Evolutionary conservation across 1,140 invertebrate genomes (phyloP).

Genomic region (Triops longicaudatus): DNA sequence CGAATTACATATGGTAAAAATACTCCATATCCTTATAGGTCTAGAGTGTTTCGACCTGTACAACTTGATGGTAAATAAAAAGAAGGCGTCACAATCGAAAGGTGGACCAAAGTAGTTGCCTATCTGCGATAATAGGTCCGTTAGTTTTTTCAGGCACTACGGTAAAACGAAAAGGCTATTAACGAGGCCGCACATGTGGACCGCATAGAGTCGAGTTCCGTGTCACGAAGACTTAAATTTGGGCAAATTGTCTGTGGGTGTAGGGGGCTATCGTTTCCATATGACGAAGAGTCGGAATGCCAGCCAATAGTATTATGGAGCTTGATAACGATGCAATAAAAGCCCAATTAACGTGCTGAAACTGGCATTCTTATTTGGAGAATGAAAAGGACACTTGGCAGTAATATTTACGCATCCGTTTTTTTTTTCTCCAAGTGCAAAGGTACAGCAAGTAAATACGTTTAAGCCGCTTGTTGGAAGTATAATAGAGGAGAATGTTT

Average conservation of each 20-base stretch:
- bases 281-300: not conserved
- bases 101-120: not conserved
- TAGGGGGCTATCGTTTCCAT: not conserved
- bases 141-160: not conserved
- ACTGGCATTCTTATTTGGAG: not conserved
- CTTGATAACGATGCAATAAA: not conserved
- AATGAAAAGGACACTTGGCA: not conserved
- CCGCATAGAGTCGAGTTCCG: not conserved
- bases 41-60: not conserved
- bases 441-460: too few species aligned
- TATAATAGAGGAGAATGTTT: too few species aligned
- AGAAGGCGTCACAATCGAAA: not conserved
- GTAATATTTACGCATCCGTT: too few species aligned
- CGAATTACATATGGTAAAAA: too few species aligned
- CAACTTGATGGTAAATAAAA: not conserved
- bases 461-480: too few species aligned
- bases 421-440: too few species aligned
- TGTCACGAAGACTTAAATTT: not conserved
- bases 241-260: not conserved
- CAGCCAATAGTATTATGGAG: not conserved
- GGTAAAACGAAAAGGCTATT: not conserved
- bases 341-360: not conserved
- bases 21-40: not conserved
- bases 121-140: not conserved
- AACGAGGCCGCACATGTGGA: not conserved